Base-by-base conservation (phyloP, 2,888 invertebrate species). In the Panorpa germanica region DNA sequence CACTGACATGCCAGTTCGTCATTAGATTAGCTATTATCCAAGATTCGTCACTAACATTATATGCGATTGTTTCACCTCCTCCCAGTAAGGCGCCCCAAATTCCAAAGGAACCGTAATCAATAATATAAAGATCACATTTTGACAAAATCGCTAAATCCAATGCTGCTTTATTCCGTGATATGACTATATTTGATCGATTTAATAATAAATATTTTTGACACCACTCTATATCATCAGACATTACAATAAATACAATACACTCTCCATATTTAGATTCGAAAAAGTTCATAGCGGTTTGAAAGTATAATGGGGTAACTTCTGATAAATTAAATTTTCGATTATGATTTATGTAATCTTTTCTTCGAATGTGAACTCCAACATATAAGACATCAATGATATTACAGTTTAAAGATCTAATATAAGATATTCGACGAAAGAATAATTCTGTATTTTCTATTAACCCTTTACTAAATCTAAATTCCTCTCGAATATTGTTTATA, bases 61-160 rank as follows among this genome's bases (percentile, higher is more conserved):
- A 54, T 36, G 49, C 50, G 30, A 57, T 41, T 4, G 56, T 54
- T 38, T 59, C 56, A 10, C 59, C 59, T 3, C 55, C 55, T 13
- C 57, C 54, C 31, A 59, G 39, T 33, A 58, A 53, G 11, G 57
- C 56, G 3, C 57, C 57, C 59, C 59, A 59, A 27, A 53, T 49
- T 4, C 59, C 57, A 37, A 53, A 59, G 15, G 57, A 58, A 4
- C 59, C 59, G 36, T 59, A 59, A 41, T 58, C 57, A 35, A 55
- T 54, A 28, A 63, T 56, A 12, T 54, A 52, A 41, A 62, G 61
- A 41, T 59, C 57, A 39, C 58, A 59, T n/a, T 55, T 45, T 13
- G 56, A 52, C 43, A 59, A 42, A 26, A 57, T 47, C n/a, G 59
- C 56, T 38, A 59, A 40, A 45, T 59, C 59, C 35, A 55, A 42